Percentiles rank a stretch among this genome's conserved stretches.
Conservation (phyloP, 2,888 invertebrate genomes). For the Apoderus coryli region DNA sequence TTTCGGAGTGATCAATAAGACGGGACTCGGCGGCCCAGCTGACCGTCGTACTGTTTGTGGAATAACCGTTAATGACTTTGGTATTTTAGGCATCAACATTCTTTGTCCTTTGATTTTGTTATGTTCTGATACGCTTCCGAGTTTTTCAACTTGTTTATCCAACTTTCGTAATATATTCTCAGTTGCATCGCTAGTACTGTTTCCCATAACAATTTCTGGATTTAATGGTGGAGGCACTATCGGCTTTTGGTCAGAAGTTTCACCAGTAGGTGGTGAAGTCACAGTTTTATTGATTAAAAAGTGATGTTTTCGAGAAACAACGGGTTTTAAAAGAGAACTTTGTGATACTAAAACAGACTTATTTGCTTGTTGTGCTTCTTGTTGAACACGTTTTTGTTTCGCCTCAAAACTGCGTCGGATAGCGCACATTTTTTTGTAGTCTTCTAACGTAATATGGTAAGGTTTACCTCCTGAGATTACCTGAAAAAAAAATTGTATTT, state of each 20-base stretch:
- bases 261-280: slow-evolving; percentile 8
- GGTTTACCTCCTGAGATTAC: slow-evolving; percentile 65
- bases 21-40: slow-evolving; percentile 27
- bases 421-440: slow-evolving; percentile 68
- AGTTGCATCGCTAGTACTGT: slow-evolving; percentile 15
- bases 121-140: slow-evolving; percentile 22
- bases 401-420: slow-evolving; percentile 44
- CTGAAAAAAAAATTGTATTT: slow-evolving; percentile 32
- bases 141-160: slow-evolving; percentile 35
- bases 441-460: slow-evolving; percentile 62
- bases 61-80: slow-evolving; percentile 67
- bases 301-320: not conserved
- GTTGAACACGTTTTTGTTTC: slow-evolving; percentile 35
- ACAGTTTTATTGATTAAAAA: not conserved
- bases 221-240: slow-evolving; percentile 8
- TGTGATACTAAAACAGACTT: not conserved
- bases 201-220: no score
- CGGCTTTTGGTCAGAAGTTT: slow-evolving; percentile 16
- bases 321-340: not conserved
- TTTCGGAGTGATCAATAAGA: slow-evolving; percentile 25
- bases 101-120: not conserved
- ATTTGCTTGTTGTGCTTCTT: slow-evolving; percentile 36
- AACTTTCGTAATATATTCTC: slow-evolving; percentile 32
- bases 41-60: slow-evolving; percentile 43
- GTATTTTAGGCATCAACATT: slow-evolving; percentile 61